Base-by-base conservation (phyloP, 2,797 vertebrate species). In the Parambassis ranga region DNA sequence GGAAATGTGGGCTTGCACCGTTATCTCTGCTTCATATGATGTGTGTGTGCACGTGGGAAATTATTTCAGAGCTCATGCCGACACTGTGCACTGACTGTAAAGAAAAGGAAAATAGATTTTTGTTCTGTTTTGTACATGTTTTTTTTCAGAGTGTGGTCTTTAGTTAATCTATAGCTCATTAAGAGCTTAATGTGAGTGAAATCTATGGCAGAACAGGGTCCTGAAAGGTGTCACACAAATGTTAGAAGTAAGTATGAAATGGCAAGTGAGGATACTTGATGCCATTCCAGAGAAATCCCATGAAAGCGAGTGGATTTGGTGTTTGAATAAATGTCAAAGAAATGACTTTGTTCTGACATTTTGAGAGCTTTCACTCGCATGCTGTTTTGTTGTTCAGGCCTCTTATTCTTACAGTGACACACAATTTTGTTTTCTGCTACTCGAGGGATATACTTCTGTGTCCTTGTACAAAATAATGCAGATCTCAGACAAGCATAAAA, bases 331-430 rank as follows among this genome's bases (percentile, higher is more conserved):
- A 62, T 67, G 64, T 68, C 58, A 67, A 7, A 35, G 28, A 24
- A 44, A 65, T 26, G 9, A 75, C 68, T 75, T 66, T 78, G 60
- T 48, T 77, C 47, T 75, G 77, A 72, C 71, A 70, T 63, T 66
- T 65, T 75, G 48, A 79, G 63, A 68, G 78, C 57, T 71, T 71
- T 55, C 57, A 55, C 22, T 71, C 51, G 27, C 4, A 24, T 26
- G 6, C 62, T 69, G 46, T 36, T 65, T 55, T 52, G 36, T 49
- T 59, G 22, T 27, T 22, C 6, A 7, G 65, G 41, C 30, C 23
- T 39, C 23, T 55, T 31, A 46, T 51, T 55, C 11, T 14, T n/a
- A 58, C n/a, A 19, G 27, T 64, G 66, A 70, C 42, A 49, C 31
- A 59, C 52, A 48, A 47, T 65, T 58, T 71, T 62, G 14, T 5